A percentile compares a stretch with the other conserved stretches of the same genome.
Conservation (phyloP, 2,797 vertebrate genomes). For the Phyllotis vaccarum region DNA sequence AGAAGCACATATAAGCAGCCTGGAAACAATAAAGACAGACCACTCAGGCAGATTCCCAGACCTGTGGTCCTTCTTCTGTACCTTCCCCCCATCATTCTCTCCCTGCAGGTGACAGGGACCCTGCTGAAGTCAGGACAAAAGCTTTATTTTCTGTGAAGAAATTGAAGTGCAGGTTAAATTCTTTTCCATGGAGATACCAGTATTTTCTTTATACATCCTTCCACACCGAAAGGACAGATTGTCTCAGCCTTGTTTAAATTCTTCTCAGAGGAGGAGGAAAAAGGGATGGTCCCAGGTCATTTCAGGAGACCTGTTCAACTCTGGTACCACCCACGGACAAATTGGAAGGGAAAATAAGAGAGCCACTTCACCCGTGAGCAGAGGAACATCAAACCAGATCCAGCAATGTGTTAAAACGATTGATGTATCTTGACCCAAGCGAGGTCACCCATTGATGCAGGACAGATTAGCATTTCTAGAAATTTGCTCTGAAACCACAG, state of each 20-base stretch:
- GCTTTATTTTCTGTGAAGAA: background rate
- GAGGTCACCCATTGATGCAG: background rate
- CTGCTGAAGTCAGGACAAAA: too few species aligned
- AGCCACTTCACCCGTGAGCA: background rate
- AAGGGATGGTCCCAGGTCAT: background rate
- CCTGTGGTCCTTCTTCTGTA: too few species aligned
- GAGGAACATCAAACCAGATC: conserved; percentile 25
- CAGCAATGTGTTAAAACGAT: conserved; percentile 35
- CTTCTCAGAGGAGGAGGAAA: background rate
- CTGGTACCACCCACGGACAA: background rate
- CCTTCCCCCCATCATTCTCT: too few species aligned
- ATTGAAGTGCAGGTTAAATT: background rate
- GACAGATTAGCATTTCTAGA: conserved; percentile 11
- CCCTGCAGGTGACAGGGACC: too few species aligned
- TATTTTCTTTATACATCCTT: background rate
- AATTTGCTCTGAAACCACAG: background rate
- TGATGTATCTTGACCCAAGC: background rate
- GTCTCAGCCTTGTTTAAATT: conserved; percentile 7
- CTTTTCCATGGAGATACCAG: background rate
- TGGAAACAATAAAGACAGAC: too few species aligned
- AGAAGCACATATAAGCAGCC: too few species aligned
- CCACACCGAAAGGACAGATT: conserved; percentile 20
- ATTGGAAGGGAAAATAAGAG: background rate
- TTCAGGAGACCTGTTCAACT: background rate
- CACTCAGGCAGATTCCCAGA: too few species aligned